These are phyloP conservation scores for Taeniopygia guttata DNA, from an alignment of 2,797 vertebrate species.

Conservation along the genomic window DNA sequence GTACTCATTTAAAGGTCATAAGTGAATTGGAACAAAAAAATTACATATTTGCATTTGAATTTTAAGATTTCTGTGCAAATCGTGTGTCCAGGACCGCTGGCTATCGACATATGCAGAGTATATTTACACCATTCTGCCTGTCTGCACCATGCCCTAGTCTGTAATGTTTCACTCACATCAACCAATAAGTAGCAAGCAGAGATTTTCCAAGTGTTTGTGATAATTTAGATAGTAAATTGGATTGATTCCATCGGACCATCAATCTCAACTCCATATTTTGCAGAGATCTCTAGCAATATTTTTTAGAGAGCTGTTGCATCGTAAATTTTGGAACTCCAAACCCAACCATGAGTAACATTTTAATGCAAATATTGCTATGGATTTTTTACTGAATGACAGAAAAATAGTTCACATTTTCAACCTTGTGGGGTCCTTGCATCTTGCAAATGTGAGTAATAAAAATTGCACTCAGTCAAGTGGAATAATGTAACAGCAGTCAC, in stretches of 20 bases:
- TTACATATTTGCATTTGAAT: neutral
- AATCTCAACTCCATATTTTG: neutral
- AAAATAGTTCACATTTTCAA: neutral
- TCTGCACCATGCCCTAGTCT: neutral
- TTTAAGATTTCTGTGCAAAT: neutral
- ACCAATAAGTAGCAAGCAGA: neutral
- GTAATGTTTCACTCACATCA: neutral
- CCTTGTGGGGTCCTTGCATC: neutral
- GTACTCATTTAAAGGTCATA: neutral
- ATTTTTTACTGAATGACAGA: neutral
- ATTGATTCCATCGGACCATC: neutral
- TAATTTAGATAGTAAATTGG: neutral
- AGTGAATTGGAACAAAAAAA: neutral
- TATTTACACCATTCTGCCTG: neutral
- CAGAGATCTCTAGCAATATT: neutral
- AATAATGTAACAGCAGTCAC: neutral
- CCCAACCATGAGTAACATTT: neutral
- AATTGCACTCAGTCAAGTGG: neutral
- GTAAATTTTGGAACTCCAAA: neutral
- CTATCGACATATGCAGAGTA: neutral
- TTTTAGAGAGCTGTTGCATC: neutral
- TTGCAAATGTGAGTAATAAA: neutral
- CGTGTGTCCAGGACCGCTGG: neutral
- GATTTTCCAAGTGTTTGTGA: neutral
- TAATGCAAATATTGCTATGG: neutral